Evolutionary conservation across 2,888 invertebrate species (phyloP).

Genomic region (Cheilosia vulpina): DNA sequence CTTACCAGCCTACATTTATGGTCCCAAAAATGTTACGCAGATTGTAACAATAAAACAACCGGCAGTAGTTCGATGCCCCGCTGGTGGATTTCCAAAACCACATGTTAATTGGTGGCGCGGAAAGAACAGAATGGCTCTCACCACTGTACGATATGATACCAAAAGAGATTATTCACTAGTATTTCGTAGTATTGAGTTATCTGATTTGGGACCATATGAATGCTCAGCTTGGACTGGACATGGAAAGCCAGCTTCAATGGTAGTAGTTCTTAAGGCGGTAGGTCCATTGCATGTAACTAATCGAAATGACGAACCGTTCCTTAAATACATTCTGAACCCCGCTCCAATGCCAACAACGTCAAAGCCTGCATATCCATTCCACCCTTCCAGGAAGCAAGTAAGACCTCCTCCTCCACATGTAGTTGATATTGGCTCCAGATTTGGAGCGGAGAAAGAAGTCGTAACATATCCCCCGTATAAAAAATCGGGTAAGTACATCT

Average conservation of each 20-base stretch:
- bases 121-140: constrained; percentile 89
- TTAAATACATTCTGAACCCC: constrained; percentile 86
- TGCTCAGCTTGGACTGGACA: constrained; percentile 95
- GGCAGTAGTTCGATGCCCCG: constrained; percentile 90
- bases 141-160: constrained; percentile 85
- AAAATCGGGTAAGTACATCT: constrained; percentile 73
- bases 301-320: constrained; percentile 86
- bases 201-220: constrained; percentile 92
- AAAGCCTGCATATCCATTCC: constrained; percentile 82
- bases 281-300: constrained; percentile 87
- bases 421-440: constrained; percentile 45
- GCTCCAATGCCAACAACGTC: constrained; percentile 82
- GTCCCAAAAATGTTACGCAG: constrained; percentile 87
- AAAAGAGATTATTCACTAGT: constrained; percentile 89
- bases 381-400: constrained; percentile 82
- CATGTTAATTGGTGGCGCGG: constrained; percentile 94
- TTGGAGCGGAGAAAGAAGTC: constrained; percentile 61
- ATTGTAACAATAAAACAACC: constrained; percentile 89
- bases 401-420: constrained; percentile 78
- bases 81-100: constrained; percentile 92
- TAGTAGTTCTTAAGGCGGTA: constrained; percentile 89
- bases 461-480: constrained; percentile 58
- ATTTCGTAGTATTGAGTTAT: constrained; percentile 88
- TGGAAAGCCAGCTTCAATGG: constrained; percentile 90
- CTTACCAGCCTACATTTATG: constrained; percentile 87